A percentile compares a stretch with the other conserved stretches of the same genome.
Conservation (phyloP, 2,113 vertebrate genomes). For the Saguinus midas region DNA sequence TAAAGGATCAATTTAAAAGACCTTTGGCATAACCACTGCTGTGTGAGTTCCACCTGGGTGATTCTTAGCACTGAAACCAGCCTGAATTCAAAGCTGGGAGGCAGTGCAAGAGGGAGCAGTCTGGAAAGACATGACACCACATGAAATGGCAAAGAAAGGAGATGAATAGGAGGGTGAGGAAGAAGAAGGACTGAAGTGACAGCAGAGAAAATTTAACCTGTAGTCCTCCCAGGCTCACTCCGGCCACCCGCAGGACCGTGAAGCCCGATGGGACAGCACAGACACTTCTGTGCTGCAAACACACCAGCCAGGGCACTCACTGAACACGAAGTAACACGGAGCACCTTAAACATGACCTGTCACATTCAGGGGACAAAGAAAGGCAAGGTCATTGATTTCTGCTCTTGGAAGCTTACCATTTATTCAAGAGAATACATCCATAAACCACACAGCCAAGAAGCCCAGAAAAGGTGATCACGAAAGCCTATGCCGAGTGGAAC, state of each 20-base stretch:
- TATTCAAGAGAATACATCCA: background rate
- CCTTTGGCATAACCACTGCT: rapidly evolving
- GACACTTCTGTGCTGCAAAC: background rate
- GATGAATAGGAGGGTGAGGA: background rate
- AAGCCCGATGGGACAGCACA: no score
- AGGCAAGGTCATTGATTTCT: background rate
- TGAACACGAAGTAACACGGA: rapidly evolving
- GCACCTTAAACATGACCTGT: rapidly evolving
- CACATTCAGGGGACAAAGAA: no score
- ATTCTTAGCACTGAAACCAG: rapidly evolving
- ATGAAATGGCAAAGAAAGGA: background rate
- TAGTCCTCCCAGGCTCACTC: rapidly evolving
- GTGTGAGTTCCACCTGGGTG: rapidly evolving
- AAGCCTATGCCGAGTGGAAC: background rate
- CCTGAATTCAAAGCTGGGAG: no score
- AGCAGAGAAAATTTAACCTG: background rate
- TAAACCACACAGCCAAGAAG: background rate
- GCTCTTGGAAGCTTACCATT: background rate
- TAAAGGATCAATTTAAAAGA: rapidly evolving
- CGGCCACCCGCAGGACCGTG: rapidly evolving
- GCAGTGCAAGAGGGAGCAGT: no score
- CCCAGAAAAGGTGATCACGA: background rate
- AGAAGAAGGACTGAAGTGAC: background rate
- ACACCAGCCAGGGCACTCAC: rapidly evolving
- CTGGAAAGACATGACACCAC: background rate